These are phyloP conservation scores for Macrosteles quadrilineatus DNA, from an alignment of 1,140 invertebrate genomes.

Conservation along the genomic window DNA sequence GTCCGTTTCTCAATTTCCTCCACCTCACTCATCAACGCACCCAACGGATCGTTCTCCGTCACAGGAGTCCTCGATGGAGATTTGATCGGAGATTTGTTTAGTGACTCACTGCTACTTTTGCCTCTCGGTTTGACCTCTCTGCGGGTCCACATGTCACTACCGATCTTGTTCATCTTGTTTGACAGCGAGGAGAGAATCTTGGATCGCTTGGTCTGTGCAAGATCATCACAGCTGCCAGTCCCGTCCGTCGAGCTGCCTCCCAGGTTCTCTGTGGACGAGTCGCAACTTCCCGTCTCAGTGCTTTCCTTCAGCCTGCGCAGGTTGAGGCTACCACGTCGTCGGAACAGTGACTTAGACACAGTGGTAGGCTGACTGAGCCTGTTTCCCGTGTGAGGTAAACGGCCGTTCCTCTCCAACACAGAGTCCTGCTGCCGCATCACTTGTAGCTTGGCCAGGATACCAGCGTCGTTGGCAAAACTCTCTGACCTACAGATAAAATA, in stretches of 20 bases:
- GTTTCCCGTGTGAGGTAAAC: neutral
- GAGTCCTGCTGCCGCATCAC: constrained; percentile 39
- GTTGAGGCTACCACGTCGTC: constrained; percentile 38
- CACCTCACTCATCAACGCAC: constrained; percentile 65
- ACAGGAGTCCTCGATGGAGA: constrained; percentile 74
- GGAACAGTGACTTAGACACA: constrained; percentile 26
- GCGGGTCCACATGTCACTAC: constrained; percentile 4
- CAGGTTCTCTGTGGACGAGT: constrained; percentile 41
- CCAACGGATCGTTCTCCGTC: constrained; percentile 87
- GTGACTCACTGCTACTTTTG: constrained; percentile 31
- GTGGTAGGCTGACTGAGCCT: neutral
- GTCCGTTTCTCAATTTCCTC: constrained; percentile 40
- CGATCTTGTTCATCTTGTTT: constrained; percentile 6
- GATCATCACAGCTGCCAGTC: constrained; percentile 34
- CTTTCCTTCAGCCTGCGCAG: constrained; percentile 23
- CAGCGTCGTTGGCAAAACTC: constrained; percentile 74
- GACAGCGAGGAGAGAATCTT: neutral
- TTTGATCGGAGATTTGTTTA: constrained; percentile 50
- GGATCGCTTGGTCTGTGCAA: constrained; percentile 24
- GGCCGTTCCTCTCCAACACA: constrained; percentile 16
- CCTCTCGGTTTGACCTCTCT: neutral
- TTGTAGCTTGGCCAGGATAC: constrained; percentile 70
- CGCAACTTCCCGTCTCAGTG: constrained; percentile 35
- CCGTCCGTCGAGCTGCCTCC: constrained; percentile 34
- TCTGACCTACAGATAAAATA: constrained; percentile 57